Evolutionary conservation across 1,140 invertebrate species (phyloP).

Genomic region (Trachymyrmex cornetzi): DNA sequence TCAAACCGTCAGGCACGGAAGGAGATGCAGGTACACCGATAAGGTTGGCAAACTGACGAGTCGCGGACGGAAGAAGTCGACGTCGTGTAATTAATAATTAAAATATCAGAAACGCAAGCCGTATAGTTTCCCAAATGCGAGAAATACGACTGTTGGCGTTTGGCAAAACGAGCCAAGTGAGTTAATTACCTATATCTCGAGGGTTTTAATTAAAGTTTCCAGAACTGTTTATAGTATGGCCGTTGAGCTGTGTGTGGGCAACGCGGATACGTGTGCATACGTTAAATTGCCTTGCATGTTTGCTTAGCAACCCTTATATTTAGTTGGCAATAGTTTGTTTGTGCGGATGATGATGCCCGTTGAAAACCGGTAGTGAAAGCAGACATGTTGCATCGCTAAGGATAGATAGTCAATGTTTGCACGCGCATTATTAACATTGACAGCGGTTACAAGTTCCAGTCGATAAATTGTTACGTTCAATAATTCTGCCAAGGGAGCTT

Average conservation of each 20-base stretch:
- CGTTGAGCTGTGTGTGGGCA: not conserved
- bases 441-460: not conserved
- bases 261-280: conserved; percentile 4
- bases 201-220: conserved; percentile 77
- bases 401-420: conserved; percentile 27
- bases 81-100: conserved; percentile 51
- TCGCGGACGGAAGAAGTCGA: conserved; percentile 18
- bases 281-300: conserved; percentile 54
- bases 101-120: conserved; percentile 48
- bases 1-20: conserved; percentile 12
- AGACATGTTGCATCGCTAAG: conserved; percentile 10
- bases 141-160: not conserved
- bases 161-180: conserved; percentile 54
- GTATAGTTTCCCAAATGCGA: conserved; percentile 6
- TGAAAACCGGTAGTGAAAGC: conserved; percentile 27
- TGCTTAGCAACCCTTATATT: conserved; percentile 33
- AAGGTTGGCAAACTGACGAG: not conserved
- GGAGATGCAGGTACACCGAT: not conserved
- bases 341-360: conserved; percentile 32
- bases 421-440: conserved; percentile 19
- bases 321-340: conserved; percentile 54
- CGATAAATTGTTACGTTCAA: not conserved
- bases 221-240: conserved; percentile 69
- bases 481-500: not conserved
- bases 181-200: conserved; percentile 75